Conservation (phyloP, 2,888 invertebrate species). For the Auanema sp. region DNA sequence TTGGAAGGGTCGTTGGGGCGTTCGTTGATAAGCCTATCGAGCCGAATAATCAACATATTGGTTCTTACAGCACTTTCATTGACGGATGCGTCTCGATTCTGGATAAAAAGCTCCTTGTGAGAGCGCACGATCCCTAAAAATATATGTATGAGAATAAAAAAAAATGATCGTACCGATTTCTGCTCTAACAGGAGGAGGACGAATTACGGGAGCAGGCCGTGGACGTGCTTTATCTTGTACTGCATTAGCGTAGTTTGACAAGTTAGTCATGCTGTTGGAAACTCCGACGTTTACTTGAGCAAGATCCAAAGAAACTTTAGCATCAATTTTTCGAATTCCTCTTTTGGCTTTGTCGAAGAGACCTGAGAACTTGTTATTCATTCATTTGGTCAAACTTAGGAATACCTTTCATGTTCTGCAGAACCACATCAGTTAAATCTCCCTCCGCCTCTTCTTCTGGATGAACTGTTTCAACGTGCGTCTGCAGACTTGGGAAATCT, state of each 20-base stretch:
- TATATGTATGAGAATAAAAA: slow-evolving; percentile 3
- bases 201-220: slow-evolving; percentile 1
- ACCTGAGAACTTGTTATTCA: slow-evolving; percentile 54
- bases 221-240: slow-evolving; percentile 25
- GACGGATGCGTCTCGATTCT: slow-evolving; percentile 72
- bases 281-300: slow-evolving; percentile 23
- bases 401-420: slow-evolving; percentile 66
- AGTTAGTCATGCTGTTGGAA: slow-evolving; percentile 21
- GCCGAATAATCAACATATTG: slow-evolving; percentile 87
- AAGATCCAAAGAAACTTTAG: slow-evolving; percentile 31
- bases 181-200: slow-evolving; percentile 7
- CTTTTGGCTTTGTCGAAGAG: slow-evolving; percentile 82
- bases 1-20: slow-evolving; percentile 71
- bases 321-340: slow-evolving; percentile 43
- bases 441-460: slow-evolving; percentile 63
- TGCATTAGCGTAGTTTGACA: slow-evolving; percentile 20
- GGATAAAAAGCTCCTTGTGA: slow-evolving; percentile 56
- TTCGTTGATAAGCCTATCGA: slow-evolving; percentile 85
- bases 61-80: slow-evolving; percentile 91
- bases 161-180: slow-evolving; percentile 12
- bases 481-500: slow-evolving; percentile 79
- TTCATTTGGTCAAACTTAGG: slow-evolving; percentile 15
- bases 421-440: slow-evolving; percentile 70
- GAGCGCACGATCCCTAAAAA: slow-evolving; percentile 22
- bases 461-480: slow-evolving; percentile 86